phyloP scores from a whole-genome alignment of 2,888 invertebrate species.

The Sisyra terminalis region DNA sequence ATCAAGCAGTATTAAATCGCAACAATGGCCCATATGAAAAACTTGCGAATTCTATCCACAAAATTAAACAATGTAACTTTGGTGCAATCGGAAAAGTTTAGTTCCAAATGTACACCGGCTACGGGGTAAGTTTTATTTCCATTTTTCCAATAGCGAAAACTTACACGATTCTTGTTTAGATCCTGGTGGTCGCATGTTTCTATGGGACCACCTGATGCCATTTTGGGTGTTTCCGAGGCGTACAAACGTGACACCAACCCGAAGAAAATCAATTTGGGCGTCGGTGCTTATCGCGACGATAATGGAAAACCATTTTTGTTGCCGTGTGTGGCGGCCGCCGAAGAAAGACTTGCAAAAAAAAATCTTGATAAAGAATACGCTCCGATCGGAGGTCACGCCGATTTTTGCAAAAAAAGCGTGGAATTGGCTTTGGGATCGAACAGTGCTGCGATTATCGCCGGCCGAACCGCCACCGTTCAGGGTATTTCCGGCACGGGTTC shows the following conservation, averaged over 20 bases:
- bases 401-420: conserved; percentile 72
- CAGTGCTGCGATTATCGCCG: conserved; percentile 47
- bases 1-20: too few relatives aligned
- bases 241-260: conserved; percentile 79
- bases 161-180: conserved; percentile 27
- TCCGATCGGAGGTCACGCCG: conserved; percentile 71
- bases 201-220: conserved; percentile 97
- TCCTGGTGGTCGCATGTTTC: conserved; percentile 79
- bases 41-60: too few relatives aligned
- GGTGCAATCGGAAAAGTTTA: too few relatives aligned
- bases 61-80: too few relatives aligned
- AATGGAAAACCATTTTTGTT: conserved; percentile 91
- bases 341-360: conserved; percentile 49
- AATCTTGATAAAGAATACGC: conserved; percentile 88
- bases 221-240: conserved; percentile 94
- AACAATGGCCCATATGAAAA: too few relatives aligned
- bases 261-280: conserved; percentile 93
- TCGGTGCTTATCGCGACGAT: conserved; percentile 94
- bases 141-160: too few relatives aligned
- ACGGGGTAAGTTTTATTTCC: too few relatives aligned
- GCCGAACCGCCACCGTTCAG: conserved; percentile 58
- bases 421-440: conserved; percentile 76
- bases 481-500: conserved; percentile 97
- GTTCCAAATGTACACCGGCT: too few relatives aligned
- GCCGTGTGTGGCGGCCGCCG: conserved; percentile 77